Conservation (phyloP, 2,888 invertebrate species). For the Isotomurus palustris region DNA sequence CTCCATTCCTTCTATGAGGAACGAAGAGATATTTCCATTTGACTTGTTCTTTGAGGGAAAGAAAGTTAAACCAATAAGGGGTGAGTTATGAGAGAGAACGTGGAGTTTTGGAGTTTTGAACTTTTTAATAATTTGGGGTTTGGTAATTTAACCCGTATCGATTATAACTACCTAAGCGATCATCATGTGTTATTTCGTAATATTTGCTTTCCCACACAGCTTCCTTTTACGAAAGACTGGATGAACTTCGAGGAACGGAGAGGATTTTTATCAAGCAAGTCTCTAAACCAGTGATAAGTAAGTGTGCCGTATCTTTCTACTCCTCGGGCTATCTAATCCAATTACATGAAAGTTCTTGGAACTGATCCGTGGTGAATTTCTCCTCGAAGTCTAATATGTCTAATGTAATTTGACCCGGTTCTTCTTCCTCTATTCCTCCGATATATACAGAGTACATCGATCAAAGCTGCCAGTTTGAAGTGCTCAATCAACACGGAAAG, state of each 20-base stretch:
- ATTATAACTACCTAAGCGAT: no score
- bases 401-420: not conserved
- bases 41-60: constrained; percentile 27
- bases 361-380: no score
- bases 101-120: no score
- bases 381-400: not conserved
- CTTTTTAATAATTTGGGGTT: no score
- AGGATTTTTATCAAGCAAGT: constrained; percentile 34
- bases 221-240: constrained; percentile 30
- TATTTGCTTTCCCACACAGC: constrained; percentile 19
- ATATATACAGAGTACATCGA: constrained; percentile 38
- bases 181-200: not conserved
- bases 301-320: constrained; percentile 9
- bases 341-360: not conserved
- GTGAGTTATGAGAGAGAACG: constrained; percentile 15
- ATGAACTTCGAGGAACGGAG: constrained; percentile 28
- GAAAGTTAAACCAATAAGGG: constrained; percentile 35
- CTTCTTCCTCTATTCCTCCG: constrained; percentile 3
- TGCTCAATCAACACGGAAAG: constrained; percentile 31
- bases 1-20: constrained; percentile 30
- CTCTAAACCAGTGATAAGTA: constrained; percentile 31
- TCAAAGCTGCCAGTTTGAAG: constrained; percentile 34
- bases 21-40: constrained; percentile 33
- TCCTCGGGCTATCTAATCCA: not conserved
- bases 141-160: no score